A percentile compares a stretch with the other conserved stretches of the same genome.
Conservation (phyloP, 2,888 invertebrate genomes). For the Oscheius onirici region DNA sequence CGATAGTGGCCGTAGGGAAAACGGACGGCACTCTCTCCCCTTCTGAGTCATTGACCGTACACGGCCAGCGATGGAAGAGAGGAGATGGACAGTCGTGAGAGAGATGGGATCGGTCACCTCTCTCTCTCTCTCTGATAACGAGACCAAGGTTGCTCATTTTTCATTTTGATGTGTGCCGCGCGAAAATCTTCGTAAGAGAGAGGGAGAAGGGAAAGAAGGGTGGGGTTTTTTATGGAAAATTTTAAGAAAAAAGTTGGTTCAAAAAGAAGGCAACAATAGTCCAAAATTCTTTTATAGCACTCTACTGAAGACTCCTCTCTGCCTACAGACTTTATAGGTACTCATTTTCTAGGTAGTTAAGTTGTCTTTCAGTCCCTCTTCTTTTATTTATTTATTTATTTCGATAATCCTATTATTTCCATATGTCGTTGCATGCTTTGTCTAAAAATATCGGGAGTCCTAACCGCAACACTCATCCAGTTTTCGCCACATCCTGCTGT, state of each 20-base stretch:
- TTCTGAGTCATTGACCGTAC: too few relatives aligned
- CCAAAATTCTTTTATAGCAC: background rate
- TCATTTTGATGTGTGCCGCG: background rate
- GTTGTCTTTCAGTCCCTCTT: too few relatives aligned
- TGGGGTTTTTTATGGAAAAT: background rate
- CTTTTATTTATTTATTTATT: too few relatives aligned
- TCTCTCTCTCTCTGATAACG: constrained; percentile 17
- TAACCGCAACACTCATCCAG: too few relatives aligned
- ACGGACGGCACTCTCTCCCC: background rate
- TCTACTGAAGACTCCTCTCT: too few relatives aligned
- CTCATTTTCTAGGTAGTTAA: too few relatives aligned
- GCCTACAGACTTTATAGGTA: too few relatives aligned
- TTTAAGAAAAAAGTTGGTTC: background rate
- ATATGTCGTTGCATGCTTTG: too few relatives aligned
- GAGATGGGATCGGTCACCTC: constrained; percentile 9
- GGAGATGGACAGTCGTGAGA: background rate
- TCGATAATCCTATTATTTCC: too few relatives aligned
- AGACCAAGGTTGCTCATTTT: constrained; percentile 28
- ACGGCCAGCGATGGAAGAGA: background rate
- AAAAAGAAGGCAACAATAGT: background rate
- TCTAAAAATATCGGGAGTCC: too few relatives aligned
- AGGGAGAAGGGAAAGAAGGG: background rate
- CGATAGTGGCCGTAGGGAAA: constrained; percentile 1
- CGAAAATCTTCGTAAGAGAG: background rate
- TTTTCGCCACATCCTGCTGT: too few relatives aligned